A percentile compares a stretch with the other conserved stretches of the same genome.
Conservation (phyloP, 2,113 vertebrate species). For the Syrmaticus mikado region DNA sequence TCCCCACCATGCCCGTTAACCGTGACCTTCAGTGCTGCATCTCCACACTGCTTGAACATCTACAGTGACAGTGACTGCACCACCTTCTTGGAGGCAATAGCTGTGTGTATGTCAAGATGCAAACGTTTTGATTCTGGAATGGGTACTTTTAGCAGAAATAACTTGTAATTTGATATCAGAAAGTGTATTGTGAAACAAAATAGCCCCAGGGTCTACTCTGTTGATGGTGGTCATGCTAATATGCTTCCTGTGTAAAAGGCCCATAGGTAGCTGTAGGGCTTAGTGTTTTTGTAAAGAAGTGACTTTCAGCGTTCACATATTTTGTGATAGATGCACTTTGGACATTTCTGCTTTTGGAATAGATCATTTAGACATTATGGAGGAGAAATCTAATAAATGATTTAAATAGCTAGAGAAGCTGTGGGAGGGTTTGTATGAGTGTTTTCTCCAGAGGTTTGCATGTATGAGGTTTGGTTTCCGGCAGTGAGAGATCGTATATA, state of each 20-base stretch:
- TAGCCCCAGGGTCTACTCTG: background rate
- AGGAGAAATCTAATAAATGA: background rate
- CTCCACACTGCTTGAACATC: too few relatives aligned
- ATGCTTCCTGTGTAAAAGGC: background rate
- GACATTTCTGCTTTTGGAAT: background rate
- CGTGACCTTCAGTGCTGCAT: too few relatives aligned
- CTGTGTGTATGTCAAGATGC: background rate
- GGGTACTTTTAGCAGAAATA: background rate
- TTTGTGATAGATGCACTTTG: background rate
- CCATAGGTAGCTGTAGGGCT: background rate
- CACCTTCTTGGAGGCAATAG: background rate
- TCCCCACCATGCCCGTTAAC: too few relatives aligned
- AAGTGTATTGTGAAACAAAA: background rate
- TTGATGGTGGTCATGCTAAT: background rate
- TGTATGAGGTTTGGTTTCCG: background rate
- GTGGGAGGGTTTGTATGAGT: background rate
- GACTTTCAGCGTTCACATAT: background rate
- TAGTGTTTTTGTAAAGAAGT: background rate
- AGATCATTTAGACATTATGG: background rate
- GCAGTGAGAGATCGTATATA: background rate
- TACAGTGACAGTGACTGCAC: too few relatives aligned
- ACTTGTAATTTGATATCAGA: background rate
- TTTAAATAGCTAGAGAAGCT: background rate
- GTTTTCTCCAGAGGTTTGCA: background rate
- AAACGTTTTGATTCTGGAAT: background rate